phyloP scores from a whole-genome alignment of 2,113 vertebrate genomes.

The Mionectes macconnelli region DNA sequence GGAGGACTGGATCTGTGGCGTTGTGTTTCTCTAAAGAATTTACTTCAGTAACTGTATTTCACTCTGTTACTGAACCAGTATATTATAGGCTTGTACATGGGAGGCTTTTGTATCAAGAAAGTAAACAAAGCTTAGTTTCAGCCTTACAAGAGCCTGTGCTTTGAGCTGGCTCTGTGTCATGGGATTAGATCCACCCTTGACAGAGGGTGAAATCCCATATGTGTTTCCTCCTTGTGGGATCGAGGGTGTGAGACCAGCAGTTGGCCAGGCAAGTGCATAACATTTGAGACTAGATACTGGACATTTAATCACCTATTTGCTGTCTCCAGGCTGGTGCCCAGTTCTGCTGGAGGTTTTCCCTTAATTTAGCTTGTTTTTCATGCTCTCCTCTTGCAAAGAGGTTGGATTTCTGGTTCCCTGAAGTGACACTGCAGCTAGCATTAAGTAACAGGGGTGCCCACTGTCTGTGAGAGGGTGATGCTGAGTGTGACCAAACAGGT shows the following conservation, averaged over 20 bases:
- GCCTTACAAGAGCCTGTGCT: neutral
- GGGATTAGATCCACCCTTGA: neutral
- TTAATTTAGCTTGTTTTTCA: neutral
- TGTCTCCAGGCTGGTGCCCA: neutral
- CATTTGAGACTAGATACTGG: neutral
- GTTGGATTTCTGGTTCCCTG: neutral
- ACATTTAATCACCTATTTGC: neutral
- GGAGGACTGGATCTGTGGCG: neutral
- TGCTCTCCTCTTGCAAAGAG: neutral
- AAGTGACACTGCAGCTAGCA: neutral
- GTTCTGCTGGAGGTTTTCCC: neutral
- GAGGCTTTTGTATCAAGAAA: neutral
- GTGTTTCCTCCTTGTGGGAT: neutral
- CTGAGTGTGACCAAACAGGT: neutral
- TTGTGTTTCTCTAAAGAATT: neutral
- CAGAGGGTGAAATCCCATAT: neutral
- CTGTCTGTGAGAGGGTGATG: neutral
- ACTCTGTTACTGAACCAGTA: neutral
- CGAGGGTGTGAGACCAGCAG: neutral
- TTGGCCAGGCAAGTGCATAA: neutral
- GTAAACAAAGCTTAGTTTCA: neutral
- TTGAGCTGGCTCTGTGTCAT: neutral
- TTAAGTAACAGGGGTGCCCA: neutral
- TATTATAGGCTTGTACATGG: neutral
- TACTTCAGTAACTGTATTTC: neutral